These are phyloP conservation scores for Neocrepidodera transversa DNA, from an alignment of 2,888 invertebrate genomes.

Conservation along the genomic window DNA sequence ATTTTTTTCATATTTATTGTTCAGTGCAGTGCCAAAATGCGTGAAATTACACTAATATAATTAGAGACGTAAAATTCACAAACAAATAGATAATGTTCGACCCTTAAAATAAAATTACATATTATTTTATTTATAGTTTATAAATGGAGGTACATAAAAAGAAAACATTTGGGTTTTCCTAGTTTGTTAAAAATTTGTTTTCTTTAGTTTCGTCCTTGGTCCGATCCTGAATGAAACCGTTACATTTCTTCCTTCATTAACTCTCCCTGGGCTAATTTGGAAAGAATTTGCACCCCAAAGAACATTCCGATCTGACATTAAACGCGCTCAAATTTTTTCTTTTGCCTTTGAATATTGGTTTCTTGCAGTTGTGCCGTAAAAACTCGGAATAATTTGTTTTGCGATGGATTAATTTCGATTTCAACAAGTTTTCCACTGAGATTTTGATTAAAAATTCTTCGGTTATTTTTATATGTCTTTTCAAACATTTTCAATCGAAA, in stretches of 20 bases:
- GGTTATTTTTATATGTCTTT: slow-evolving; percentile 42
- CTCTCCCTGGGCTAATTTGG: slow-evolving; percentile 62
- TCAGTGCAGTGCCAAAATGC: no score
- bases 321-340: slow-evolving; percentile 48
- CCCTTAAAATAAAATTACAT: no score
- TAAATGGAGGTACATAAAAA: no score
- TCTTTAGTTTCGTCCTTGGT: background rate
- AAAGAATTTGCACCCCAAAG: slow-evolving; percentile 60
- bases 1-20: no score
- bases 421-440: slow-evolving; percentile 45
- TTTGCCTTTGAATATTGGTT: slow-evolving; percentile 48
- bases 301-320: slow-evolving; percentile 57
- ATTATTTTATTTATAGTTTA: no score
- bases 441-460: slow-evolving; percentile 56
- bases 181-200: background rate
- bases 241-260: slow-evolving; percentile 63
- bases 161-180: background rate
- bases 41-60: no score
- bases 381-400: slow-evolving; percentile 45
- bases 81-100: no score
- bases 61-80: no score
- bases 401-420: slow-evolving; percentile 54
- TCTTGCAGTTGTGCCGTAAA: slow-evolving; percentile 38
- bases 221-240: slow-evolving; percentile 48
- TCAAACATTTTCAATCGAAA: background rate